Conservation (phyloP, 2,113 vertebrate genomes). For the Pterocles gutturalis region DNA sequence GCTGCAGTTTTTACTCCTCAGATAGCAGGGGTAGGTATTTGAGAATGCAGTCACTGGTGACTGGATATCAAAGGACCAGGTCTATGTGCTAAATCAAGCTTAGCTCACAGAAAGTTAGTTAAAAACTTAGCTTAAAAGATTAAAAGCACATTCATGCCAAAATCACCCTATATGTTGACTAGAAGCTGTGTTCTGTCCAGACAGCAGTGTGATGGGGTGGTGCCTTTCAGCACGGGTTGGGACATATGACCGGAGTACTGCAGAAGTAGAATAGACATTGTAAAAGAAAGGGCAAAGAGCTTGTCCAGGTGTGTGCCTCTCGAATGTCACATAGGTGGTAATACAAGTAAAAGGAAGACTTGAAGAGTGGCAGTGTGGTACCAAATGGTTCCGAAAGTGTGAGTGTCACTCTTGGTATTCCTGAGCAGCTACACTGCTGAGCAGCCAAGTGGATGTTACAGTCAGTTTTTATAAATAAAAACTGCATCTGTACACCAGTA, state of each 20-base stretch:
- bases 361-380: neutral
- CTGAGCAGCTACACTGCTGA: neutral
- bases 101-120: neutral
- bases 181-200: neutral
- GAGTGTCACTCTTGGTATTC: neutral
- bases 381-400: neutral
- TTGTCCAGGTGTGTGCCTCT: neutral
- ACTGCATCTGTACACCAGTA: neutral
- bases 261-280: neutral
- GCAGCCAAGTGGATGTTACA: neutral
- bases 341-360: neutral
- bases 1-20: neutral
- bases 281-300: neutral
- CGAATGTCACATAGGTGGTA: neutral
- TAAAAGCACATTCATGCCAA: neutral
- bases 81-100: neutral
- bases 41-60: neutral
- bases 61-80: neutral
- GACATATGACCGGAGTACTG: neutral
- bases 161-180: neutral
- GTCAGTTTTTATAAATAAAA: neutral
- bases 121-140: neutral
- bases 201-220: neutral
- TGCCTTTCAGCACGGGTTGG: neutral
- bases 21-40: neutral